Evolutionary conservation across 2,113 vertebrate species (phyloP).

Genomic region (Zapornia atra): DNA sequence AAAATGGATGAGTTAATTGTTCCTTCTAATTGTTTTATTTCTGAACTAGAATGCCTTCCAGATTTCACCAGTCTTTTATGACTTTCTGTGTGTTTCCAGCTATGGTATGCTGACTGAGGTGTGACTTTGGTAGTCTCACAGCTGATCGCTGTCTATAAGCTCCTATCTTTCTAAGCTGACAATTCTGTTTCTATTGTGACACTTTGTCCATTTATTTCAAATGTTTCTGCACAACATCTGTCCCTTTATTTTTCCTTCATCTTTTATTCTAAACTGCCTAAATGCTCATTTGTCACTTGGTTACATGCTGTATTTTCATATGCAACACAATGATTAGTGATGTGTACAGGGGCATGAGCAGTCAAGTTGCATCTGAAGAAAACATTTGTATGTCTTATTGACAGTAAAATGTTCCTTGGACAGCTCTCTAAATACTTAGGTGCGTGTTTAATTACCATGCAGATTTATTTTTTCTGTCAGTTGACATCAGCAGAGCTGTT

Average conservation of each 20-base stretch:
- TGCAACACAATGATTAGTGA: neutral
- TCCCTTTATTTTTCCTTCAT: neutral
- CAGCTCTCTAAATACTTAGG: neutral
- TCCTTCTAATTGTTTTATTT: slow-evolving; percentile 2
- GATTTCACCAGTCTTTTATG: neutral
- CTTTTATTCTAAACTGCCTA: neutral
- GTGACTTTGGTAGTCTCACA: neutral
- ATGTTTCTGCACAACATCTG: neutral
- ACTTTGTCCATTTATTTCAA: neutral
- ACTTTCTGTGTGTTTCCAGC: neutral
- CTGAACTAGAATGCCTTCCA: neutral
- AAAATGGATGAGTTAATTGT: slow-evolving; percentile 38
- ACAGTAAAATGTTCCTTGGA: neutral
- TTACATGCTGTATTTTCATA: neutral
- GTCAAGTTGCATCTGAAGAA: neutral
- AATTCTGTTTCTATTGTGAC: neutral
- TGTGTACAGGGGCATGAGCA: neutral
- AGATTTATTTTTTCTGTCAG: neutral
- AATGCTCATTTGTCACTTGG: neutral
- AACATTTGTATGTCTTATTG: neutral
- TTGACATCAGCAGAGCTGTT: neutral
- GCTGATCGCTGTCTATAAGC: neutral
- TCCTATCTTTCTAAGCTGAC: neutral
- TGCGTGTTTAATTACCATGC: neutral
- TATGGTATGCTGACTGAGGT: neutral